Evolutionary conservation across 2,797 vertebrate species (phyloP), one percentile per base, ranked within the genome.

Genomic region (Argyrosomus regius): DNA sequence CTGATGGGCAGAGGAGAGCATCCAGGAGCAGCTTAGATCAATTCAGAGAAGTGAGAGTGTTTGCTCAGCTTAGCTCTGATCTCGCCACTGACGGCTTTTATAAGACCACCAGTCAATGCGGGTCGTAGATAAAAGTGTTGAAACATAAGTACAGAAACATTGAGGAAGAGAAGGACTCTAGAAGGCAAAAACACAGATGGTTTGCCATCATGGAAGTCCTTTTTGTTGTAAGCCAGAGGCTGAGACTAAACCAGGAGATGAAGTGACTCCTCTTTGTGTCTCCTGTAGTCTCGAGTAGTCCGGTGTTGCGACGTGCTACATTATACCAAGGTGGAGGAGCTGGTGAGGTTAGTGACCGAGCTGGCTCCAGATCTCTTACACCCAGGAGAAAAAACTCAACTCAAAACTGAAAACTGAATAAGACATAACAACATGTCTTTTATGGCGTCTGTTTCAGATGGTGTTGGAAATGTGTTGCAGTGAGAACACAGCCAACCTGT

Each of bases 241-340:
- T 22, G 22, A 22, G 22, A 22, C 22, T 22, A 22, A 22, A 22
- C 22, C 22, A 22, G 22, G 22, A 22, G 22, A 22, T 22, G 22
- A 22, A 22, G 22, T 39, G 4, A 87, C 43, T 65, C 83, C 8
- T 81, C 90, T 0, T 39, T 93, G 66, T 80, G 87, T 48, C 87
- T 93, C 17, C 74, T 87, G 75, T 26, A 26, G 26, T 26, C 26
- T 26, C 26, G 26, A 26, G 94, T 91, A 5, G 72, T 95, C 7
- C 88, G 87, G 24, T 43, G 65, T 13, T 83, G 93, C 52, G 73
- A 80, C 3, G 82, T 93, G 60, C 35, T 61, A 2, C 88, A 95
- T 6, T 96, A 94, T 22, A 87, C 89, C 0, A 93, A 87, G 8
- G 93, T 95, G 41, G 75, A 95, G 75, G 90, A 94, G 62, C 92